Base-by-base conservation (phyloP, 2,888 invertebrate genomes). In the Suillia variegata region DNA sequence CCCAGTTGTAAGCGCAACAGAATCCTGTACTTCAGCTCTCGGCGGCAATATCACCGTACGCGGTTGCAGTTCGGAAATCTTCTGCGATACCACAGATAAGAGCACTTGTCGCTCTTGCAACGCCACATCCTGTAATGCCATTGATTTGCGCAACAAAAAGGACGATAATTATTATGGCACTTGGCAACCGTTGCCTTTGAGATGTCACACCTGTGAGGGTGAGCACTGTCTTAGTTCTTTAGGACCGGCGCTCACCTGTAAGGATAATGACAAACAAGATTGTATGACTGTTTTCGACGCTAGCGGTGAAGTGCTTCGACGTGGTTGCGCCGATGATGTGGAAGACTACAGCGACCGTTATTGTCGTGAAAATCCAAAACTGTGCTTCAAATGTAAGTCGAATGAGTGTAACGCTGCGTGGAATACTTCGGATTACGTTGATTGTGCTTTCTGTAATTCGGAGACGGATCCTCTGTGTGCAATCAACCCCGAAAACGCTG, bases 391-490 rank as follows among this genome's bases (percentile, higher is more conserved):
- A 2, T 80, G 80, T 62, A 80, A 80, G 59, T 80, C 80, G 1
- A 80, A 80, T 45, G 77, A 77, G 15, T 80, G 80, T 31, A 80
- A 80, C 26, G 64, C 68, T 15, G 79, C 72, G 22, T 80, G 77
- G 77, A 63, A 58, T 10, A 6, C 58, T 0, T 55, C 18, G 0
- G 74, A 76, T 0, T 74, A 66, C 42, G 62, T 69, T 0, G 67
- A 70, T 10, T 80, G 80, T 47, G 61, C 70, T 2, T 76, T 64
- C 64, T 80, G 80, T 58, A 71, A 73, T 54, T 78, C 78, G 1
- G 64, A 54, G 3, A 65, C 54, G 1, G 67, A 70, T 17, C 57
- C 60, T 0, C 12, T 63, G 10, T 79, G 79, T 33, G 57, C 70
- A 0, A 57, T 61, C 1, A 68, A 68, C 56, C 74, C 78, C 1